phyloP scores from a whole-genome alignment of 2,113 vertebrate genomes.

The Elephas maximus region DNA sequence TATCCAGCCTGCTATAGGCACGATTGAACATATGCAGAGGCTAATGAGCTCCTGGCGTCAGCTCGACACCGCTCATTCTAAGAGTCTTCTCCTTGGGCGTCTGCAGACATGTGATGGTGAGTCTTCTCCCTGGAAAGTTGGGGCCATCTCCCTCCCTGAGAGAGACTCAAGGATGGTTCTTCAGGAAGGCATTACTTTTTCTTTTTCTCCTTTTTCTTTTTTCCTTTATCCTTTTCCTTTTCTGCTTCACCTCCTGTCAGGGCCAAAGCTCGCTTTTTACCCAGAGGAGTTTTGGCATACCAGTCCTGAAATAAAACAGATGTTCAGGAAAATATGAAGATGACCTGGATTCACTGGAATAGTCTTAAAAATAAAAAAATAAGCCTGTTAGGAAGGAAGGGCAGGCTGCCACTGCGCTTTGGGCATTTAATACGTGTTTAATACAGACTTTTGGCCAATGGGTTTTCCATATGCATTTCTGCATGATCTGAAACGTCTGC shows the following conservation, averaged over 20 bases:
- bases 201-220: constrained; percentile 77
- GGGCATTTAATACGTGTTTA: neutral
- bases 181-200: constrained; percentile 54
- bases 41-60: rapidly evolving
- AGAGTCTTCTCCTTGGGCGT: neutral
- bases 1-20: neutral
- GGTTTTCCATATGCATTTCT: neutral
- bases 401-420: rapidly evolving
- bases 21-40: rapidly evolving
- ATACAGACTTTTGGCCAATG: neutral
- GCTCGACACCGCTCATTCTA: rapidly evolving
- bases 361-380: neutral
- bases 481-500: neutral
- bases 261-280: constrained; percentile 83
- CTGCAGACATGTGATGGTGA: neutral
- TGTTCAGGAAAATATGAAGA: neutral
- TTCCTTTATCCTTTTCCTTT: constrained; percentile 73
- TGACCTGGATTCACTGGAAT: rapidly evolving
- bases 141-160: neutral
- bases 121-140: neutral
- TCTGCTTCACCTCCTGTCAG: constrained; percentile 24
- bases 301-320: constrained; percentile 87
- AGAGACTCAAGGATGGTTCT: neutral
- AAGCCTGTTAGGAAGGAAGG: neutral
- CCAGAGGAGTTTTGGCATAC: constrained; percentile 92